Evolutionary conservation across 2,888 invertebrate genomes (phyloP), one percentile per base, ranked within the genome.

Genomic region (Meta bourneti): DNA sequence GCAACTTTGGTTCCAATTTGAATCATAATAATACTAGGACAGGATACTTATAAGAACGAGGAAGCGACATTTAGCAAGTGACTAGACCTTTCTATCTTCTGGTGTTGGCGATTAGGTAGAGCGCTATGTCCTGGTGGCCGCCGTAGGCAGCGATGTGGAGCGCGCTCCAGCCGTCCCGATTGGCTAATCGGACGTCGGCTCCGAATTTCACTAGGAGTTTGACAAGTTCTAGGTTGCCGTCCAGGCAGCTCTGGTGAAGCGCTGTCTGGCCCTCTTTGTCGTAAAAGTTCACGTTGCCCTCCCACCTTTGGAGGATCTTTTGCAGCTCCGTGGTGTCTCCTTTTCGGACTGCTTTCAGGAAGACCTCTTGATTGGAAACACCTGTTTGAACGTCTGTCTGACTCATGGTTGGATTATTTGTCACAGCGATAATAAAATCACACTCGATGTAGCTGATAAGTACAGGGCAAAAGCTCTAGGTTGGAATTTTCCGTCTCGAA

Each of bases 241-340:
- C 94, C 89, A 94, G 93, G 91, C 95, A 95, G 90, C 95, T 94
- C 85, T 94, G 94, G 92, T 95, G 95, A 0, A 95, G 93, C 0
- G 95, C 94, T 9, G 95, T 95, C 93, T 95, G 95, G 5, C 95
- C 95, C 83, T 95, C 95, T 52, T 94, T 94, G 93, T 95, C 95
- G 92, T 94, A 95, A 49, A 94, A 93, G 93, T 95, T 95, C 49
- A 95, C 94, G 93, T 95, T 95, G 20, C 94, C 94, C 72, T 94
- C 94, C 74, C 94, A 93, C 49, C 94, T 94, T 88, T 95, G 94
- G 78, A 95, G 93, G 54, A 95, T 93, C 71, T 94, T 93, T 89
- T 94, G 94, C 52, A 95, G 93, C 81, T 94, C 94, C 6, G 91
- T 93, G 19, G 94, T 94, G 93, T 95, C 95, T 13, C 95, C 95